Evolutionary conservation across 2,797 vertebrate genomes (phyloP), one percentile per base, ranked within the genome.

Genomic region (Rachycentron canadum): DNA sequence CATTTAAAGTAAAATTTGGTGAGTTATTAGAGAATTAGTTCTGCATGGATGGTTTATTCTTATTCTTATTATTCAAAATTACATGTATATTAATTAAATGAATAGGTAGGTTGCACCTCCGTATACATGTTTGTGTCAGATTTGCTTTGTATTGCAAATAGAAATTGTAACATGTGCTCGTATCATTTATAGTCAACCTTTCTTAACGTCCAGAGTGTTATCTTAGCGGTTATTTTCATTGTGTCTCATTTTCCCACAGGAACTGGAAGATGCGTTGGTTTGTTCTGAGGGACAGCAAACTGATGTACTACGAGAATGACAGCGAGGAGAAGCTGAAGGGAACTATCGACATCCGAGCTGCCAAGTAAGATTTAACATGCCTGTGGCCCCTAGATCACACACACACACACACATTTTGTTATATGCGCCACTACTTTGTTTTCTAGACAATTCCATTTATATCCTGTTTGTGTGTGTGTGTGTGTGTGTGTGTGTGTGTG

Each of bases 261-360:
- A 98, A 97, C 94, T 98, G 97, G 97, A 98, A 98, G 86, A 97
- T 97, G 90, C 97, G 97, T 77, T 98, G 97, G 97, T 98, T 98
- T 52, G 97, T 98, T 9, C 94, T 98, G 83, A 95, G 97, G 21
- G 97, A 97, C 68, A 95, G 89, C 60, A 97, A 97, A 74, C 95
- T 98, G 77, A 97, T 98, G 96, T 98, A 98, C 81, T 98, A 96
- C 1, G 97, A 98, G 70, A 97, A 97, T 13, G 97, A 98, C 79
- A 97, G 96, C 0, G 97, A 98, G 86, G 97, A 98, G 85, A 97
- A 97, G 84, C 94, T 97, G 84, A 97, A 97, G 84, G 97, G 97
- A 70, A 97, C 97, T 75, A 97, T 98, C 19, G 96, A 97, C 91
- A 95, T 98, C 82, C 93, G 95, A 63, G 93, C 86, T 2, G 96